These are phyloP conservation scores for Galeopterus variegatus DNA, from an alignment of 2,113 vertebrate genomes.

Conservation along the genomic window DNA sequence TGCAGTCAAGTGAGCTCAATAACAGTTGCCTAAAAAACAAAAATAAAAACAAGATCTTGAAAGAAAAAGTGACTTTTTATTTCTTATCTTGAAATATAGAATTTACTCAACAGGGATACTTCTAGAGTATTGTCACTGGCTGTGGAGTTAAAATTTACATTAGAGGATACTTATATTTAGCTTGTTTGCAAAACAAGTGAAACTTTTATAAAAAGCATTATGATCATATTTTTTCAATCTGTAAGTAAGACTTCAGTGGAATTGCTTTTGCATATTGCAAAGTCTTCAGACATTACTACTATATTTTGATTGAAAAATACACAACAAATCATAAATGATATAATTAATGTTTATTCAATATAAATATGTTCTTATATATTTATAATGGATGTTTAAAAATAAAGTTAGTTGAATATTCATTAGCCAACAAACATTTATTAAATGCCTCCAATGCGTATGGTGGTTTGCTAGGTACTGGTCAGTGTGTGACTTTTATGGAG, in stretches of 20 bases:
- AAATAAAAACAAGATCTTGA: constrained; percentile 54
- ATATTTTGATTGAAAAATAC: neutral
- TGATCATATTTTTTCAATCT: neutral
- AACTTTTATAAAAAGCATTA: constrained; percentile 44
- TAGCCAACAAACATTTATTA: neutral
- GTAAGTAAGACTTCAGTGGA: neutral
- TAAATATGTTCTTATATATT: neutral
- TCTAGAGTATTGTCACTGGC: neutral
- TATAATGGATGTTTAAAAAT: neutral
- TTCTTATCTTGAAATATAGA: neutral
- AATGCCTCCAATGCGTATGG: neutral
- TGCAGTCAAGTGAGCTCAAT: constrained; percentile 73
- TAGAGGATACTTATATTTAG: constrained; percentile 30
- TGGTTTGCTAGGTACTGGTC: neutral
- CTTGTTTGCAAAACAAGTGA: constrained; percentile 58
- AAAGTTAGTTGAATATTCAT: neutral
- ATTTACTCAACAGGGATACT: constrained; percentile 30
- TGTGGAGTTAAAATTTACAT: neutral
- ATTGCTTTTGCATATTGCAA: neutral
- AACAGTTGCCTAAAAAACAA: constrained; percentile 55
- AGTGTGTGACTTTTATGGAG: accelerated
- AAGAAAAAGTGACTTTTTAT: constrained; percentile 6
- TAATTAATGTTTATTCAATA: neutral
- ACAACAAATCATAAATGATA: neutral
- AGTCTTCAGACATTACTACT: neutral